Conservation (phyloP, 2,888 invertebrate species). For the Antheraea yamamai region DNA sequence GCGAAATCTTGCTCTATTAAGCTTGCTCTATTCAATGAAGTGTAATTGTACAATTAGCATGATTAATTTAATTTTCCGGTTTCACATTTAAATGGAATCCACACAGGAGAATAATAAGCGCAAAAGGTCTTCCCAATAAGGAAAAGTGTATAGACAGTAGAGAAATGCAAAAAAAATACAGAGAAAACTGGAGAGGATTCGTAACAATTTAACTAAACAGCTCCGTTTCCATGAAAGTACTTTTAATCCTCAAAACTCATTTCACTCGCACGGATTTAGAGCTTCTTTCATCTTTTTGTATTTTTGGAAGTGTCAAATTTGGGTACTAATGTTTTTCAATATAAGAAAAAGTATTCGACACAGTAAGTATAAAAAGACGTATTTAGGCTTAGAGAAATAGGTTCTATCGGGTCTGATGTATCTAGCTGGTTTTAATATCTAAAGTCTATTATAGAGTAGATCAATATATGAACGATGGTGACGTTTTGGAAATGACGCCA, state of each 20-base stretch:
- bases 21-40: not conserved
- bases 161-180: not conserved
- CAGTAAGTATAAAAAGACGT: not conserved
- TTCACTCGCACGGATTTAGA: slow-evolving; percentile 8
- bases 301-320: slow-evolving; percentile 1
- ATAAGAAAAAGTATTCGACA: not conserved
- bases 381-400: not conserved
- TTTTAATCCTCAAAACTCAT: slow-evolving; percentile 9
- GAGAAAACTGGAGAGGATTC: not conserved
- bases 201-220: not conserved
- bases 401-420: not conserved
- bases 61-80: not conserved
- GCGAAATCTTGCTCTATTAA: no score
- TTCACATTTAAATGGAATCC: not conserved
- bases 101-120: not conserved
- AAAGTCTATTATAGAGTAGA: no score
- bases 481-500: no score
- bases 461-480: no score
- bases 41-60: not conserved
- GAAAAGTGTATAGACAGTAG: not conserved
- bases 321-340: not conserved
- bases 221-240: not conserved
- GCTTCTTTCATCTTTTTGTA: slow-evolving; percentile 3
- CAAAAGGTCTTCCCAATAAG: not conserved
- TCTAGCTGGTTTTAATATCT: no score